A percentile compares a stretch with the other conserved stretches of the same genome.
phyloP scores from a whole-genome alignment of 2,888 invertebrate genomes.

The Oconnorella tubifera region DNA sequence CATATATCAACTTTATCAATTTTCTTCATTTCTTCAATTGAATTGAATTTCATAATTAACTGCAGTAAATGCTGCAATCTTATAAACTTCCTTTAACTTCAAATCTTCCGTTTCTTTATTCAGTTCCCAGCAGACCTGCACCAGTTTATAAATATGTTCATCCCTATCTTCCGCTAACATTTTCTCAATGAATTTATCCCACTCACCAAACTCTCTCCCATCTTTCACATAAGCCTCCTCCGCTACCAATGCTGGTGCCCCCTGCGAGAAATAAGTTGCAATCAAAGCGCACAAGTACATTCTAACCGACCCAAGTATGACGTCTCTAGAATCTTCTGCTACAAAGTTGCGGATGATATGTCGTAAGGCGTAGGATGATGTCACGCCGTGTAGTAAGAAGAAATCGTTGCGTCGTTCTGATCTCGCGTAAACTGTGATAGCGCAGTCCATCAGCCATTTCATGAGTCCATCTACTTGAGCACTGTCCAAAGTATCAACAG shows the following conservation, averaged over 20 bases:
- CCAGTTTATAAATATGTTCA: conserved; percentile 26
- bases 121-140: conserved; percentile 24
- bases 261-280: conserved; percentile 16
- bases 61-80: conserved; percentile 5
- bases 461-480: too few species aligned
- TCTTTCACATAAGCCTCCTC: not conserved
- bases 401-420: conserved; percentile 24
- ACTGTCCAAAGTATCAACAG: too few species aligned
- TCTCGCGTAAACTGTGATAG: conserved; percentile 20
- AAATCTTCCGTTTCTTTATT: conserved; percentile 2
- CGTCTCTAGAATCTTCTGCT: not conserved
- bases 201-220: not conserved
- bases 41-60: too few species aligned
- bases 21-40: too few species aligned
- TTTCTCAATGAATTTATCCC: conserved; percentile 4
- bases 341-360: conserved; percentile 12
- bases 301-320: not conserved
- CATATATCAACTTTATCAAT: too few species aligned
- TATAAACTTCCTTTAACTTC: conserved; percentile 5
- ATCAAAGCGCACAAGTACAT: conserved; percentile 11
- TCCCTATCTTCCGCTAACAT: conserved; percentile 6
- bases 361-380: conserved; percentile 23
- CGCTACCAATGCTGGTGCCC: not conserved
- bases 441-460: conserved; percentile 25
- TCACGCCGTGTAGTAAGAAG: conserved; percentile 30